Evolutionary conservation across 2,888 invertebrate genomes (phyloP).

Genomic region (Diarsia brunnea): DNA sequence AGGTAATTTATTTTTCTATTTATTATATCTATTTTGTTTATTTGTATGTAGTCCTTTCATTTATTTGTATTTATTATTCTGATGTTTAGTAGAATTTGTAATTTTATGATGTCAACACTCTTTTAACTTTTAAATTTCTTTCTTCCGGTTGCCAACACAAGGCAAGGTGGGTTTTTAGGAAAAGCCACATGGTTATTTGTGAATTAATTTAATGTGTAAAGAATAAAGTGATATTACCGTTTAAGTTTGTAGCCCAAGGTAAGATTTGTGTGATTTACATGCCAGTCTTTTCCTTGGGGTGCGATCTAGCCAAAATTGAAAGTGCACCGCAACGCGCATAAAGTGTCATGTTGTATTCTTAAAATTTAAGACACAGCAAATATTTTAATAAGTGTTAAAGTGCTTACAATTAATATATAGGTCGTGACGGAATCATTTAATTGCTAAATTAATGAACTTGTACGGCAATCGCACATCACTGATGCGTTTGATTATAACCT

Average conservation of each 20-base stretch:
- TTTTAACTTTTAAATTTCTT: conserved; percentile 74
- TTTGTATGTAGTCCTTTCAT: too few relatives aligned
- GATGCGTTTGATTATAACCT: conserved; percentile 65
- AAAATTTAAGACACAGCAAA: background rate
- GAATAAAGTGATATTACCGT: conserved; percentile 57
- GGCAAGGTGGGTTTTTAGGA: conserved; percentile 85
- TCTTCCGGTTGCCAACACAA: conserved; percentile 88
- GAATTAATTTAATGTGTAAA: conserved; percentile 58
- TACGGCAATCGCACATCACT: background rate
- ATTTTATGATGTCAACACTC: conserved; percentile 61
- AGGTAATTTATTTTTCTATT: background rate
- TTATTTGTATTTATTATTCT: too few relatives aligned
- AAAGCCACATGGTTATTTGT: conserved; percentile 84
- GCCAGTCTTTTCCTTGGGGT: conserved; percentile 24
- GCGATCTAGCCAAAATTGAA: conserved; percentile 39
- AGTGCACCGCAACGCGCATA: conserved; percentile 56
- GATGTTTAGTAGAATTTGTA: conserved; percentile 42
- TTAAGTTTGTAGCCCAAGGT: conserved; percentile 69
- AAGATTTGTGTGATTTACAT: conserved; percentile 38
- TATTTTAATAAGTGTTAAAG: background rate
- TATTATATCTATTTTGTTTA: background rate
- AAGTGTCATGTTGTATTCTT: conserved; percentile 50
- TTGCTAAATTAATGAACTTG: background rate
- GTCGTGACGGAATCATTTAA: background rate
- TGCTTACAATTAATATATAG: background rate